Evolutionary conservation across 2,113 vertebrate genomes (phyloP), one percentile per base, ranked within the genome.

Genomic region (Catharus minimus): DNA sequence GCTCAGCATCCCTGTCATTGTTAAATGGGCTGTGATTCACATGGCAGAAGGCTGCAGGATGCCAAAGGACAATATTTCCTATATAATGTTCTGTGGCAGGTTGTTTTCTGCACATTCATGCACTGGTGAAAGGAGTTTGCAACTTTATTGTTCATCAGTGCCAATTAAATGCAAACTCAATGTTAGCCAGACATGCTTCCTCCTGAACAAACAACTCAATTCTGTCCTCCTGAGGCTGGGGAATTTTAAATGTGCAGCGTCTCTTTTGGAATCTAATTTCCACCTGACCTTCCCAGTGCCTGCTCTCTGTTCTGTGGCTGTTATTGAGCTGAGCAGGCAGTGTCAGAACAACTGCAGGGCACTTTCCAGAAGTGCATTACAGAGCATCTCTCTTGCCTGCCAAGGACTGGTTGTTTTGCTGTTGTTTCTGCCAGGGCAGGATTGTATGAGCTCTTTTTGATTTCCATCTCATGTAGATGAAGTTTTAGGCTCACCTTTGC

Each of bases 111-210:
- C 55, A 57, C 74, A 56, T 93, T 93, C 88, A 86, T 39, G 71
- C 60, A 2, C 58, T 33, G 44, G 11, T 82, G 83, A 94, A 96
- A 91, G 87, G 81, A 85, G 86, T 93, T 95, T 92, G 83, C 76
- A 69, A 86, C 83, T 86, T 90, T 69, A 88, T 92, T 82, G 93
- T 95, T 82, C 92, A 89, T 91, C 83, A 75, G 83, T 30, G 75
- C 90, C 95, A 93, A 92, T 95, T 90, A 94, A 84, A 66, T 4
- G 52, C 87, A 79, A 93, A 79, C 72, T 82, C 71, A 56, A 69
- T 11, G 32, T 92, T 92, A 93, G 81, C 66, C 89, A 90, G 95
- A 89, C 75, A 1, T 94, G 78, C 86, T 93, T 93, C 86, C 65
- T 92, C 57, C 78, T 56, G 92, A 87, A 90, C 24, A 95, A 95